Evolutionary conservation across 2,888 invertebrate genomes (phyloP).

Genomic region (Apantesis nais): DNA sequence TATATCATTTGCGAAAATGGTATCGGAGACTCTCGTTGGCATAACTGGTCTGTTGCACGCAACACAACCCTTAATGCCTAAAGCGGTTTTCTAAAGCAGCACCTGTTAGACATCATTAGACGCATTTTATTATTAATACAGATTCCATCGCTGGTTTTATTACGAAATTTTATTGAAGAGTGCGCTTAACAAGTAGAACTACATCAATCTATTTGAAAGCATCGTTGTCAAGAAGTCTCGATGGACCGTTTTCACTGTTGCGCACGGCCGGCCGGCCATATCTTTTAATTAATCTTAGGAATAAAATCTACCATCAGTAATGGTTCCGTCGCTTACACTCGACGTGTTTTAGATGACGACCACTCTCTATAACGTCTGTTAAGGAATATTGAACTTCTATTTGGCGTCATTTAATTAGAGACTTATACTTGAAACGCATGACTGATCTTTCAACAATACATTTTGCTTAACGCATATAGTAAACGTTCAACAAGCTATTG

Average conservation of each 20-base stretch:
- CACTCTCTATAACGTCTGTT: constrained; percentile 44
- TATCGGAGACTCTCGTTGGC: constrained; percentile 72
- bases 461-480: background rate
- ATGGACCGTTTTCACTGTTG: constrained; percentile 76
- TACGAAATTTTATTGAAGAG: constrained; percentile 31
- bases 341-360: constrained; percentile 56
- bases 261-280: constrained; percentile 63
- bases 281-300: constrained; percentile 84
- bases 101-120: constrained; percentile 66
- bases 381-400: background rate
- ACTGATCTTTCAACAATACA: background rate
- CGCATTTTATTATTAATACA: constrained; percentile 46
- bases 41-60: constrained; percentile 79
- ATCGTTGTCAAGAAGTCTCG: constrained; percentile 59
- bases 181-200: constrained; percentile 46
- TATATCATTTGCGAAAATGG: constrained; percentile 78
- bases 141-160: constrained; percentile 64
- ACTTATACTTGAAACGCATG: background rate
- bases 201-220: constrained; percentile 50
- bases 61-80: constrained; percentile 77
- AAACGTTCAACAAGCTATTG: background rate
- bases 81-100: constrained; percentile 72
- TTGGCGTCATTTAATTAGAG: background rate
- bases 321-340: constrained; percentile 67
- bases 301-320: constrained; percentile 75